Base-by-base conservation (phyloP, 2,113 vertebrate species). In the Mustelus asterias region DNA sequence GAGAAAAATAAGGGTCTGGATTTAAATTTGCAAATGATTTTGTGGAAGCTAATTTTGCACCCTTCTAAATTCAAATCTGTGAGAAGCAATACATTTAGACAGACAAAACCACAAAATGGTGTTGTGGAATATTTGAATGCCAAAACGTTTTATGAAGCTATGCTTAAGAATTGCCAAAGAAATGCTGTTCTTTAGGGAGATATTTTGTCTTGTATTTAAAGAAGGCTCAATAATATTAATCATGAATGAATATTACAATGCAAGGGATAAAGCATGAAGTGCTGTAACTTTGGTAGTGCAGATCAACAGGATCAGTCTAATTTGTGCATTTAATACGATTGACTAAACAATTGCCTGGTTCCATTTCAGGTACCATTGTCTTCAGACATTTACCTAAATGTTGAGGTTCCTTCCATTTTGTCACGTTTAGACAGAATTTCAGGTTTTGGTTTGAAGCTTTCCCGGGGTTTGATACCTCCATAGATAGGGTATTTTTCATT, bases 331-430 rank as follows among this genome's bases (percentile, higher is more conserved):
- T 69, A 41, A 95, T 63, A 60, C 7, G 22, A 54, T 54, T 18
- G 14, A 37, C 11, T 72, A 54, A 72, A 72, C 14, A 54, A 72
- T 54, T 72, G 26, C 11, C 0, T 54, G 72, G 70, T 0, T 7
- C 44, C 14, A 44, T 33, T 16, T 4, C 94, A 70, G 41, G 54
- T 76, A 54, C 94, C 24, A 3, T 70, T 67, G 2, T 67, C 60
- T 93, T 76, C 90, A 29, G 63, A 96, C 90, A 96, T 96, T 97
- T 98, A 98, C 98, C 97, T 98, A 97, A 98, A 98, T 1, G 98
- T 98, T 26, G 98, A 98, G 48, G 97, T 97, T 96, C 97, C 97
- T 22, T 98, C 98, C 98, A 98, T 98, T 96, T 95, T 97, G 0
- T 96, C 97, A 94, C 0, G 83, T 69, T 97, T 72, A 4, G 22